A percentile compares a stretch with the other conserved stretches of the same genome.
These are phyloP conservation scores for Hippopotamyrus pictus DNA, from an alignment of 2,797 vertebrate genomes.

Conservation along the genomic window DNA sequence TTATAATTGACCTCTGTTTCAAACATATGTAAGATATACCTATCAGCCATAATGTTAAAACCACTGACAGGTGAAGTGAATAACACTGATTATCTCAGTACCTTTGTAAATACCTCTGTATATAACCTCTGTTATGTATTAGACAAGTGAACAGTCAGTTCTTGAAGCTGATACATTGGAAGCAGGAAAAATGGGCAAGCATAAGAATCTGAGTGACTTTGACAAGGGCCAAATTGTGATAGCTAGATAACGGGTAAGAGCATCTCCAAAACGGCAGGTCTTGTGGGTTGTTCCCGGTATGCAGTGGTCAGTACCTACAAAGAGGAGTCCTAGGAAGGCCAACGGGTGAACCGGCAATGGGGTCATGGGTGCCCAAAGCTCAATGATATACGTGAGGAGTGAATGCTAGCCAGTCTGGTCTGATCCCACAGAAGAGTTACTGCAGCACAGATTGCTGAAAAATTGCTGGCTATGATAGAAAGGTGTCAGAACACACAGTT, in stretches of 20 bases:
- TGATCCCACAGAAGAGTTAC: neutral
- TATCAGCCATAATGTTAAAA: neutral
- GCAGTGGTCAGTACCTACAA: neutral
- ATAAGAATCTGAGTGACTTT: neutral
- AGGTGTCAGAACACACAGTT: neutral
- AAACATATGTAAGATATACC: neutral
- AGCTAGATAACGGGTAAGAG: neutral
- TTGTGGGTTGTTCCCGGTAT: neutral
- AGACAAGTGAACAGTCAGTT: neutral
- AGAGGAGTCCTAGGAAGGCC: neutral
- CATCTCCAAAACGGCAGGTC: neutral
- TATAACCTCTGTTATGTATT: neutral
- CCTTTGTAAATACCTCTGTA: too few relatives aligned
- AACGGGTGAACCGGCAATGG: neutral
- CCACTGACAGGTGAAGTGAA: neutral
- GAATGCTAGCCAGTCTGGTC: neutral
- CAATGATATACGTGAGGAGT: neutral
- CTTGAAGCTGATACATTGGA: neutral
- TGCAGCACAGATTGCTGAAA: neutral
- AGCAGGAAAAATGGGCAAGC: neutral
- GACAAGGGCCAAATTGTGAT: neutral
- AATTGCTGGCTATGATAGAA: neutral
- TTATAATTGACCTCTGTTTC: neutral
- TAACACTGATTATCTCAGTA: neutral
- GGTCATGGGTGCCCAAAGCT: neutral